Base-by-base conservation (phyloP, 2,888 invertebrate species). In the Embidobia sp. region DNA sequence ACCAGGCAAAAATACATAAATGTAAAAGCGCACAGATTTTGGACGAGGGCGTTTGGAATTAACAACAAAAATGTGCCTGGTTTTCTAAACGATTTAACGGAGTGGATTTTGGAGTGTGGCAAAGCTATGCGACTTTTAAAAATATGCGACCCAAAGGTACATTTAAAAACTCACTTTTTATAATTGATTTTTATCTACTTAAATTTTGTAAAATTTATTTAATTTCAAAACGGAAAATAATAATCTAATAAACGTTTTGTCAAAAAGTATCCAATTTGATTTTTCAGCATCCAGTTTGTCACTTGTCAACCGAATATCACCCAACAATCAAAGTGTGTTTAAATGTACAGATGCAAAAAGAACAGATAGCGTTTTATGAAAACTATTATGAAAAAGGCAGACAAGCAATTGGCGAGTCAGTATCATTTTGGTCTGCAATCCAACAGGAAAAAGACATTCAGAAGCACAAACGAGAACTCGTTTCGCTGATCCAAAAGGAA, bases 111-210 rank as follows among this genome's bases (percentile, higher is more conserved):
- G 15, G 91, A 93, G 33, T 95, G 95, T 84, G 95, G 95, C 0
- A 95, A 94, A 87, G 93, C 95, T 7, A 91, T 95, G 81, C 91
- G 93, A 84, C 89, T 96, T 19, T 87, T 95, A 10, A 94, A 93
- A 87, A 90, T 93, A 0, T 95, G 94, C 82, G 93, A 93, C 84
- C 93, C 94, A 3, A 92, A 91, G 88, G 95, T 95, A 44, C 3
- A 15, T n/a, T n/a, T n/a, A 5, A 4, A 18, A 29, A 19, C 35
- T 15, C 22, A 22, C 6, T 22, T 22, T 22, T 6, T 4, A 22
- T 22, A 22, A 4, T 4, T 22, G 6, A 22, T 4, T 53, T 53
- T n/a, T 10, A 13, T 13, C 0, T 35, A 35, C 1, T 57, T n/a
- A n/a, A n/a, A n/a, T n/a, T n/a, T n/a, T n/a, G n/a, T n/a, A n/a